Percentiles rank a stretch among this genome's conserved stretches.
These are phyloP conservation scores for Trachymyrmex septentrionalis DNA, from an alignment of 1,140 invertebrate genomes.

Conservation along the genomic window DNA sequence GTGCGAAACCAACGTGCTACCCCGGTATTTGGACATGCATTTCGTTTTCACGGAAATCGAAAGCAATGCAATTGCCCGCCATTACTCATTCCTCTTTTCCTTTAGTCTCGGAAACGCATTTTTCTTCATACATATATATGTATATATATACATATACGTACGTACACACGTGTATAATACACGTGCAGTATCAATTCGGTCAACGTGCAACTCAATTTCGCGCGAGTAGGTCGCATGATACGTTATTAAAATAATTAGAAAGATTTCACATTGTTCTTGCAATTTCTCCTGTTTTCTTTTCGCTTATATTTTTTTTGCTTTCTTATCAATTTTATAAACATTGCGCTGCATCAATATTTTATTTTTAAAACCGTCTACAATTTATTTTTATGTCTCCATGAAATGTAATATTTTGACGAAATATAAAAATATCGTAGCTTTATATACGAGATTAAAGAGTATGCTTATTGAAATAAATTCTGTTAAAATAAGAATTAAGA, in stretches of 20 bases:
- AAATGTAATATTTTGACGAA: not conserved
- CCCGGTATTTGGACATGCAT: conserved; percentile 56
- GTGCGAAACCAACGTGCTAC: conserved; percentile 20
- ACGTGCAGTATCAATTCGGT: conserved; percentile 17
- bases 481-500: not conserved
- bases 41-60: conserved; percentile 58
- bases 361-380: not conserved
- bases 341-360: not conserved
- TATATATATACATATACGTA: not conserved
- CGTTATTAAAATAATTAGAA: conserved; percentile 22
- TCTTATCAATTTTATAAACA: not conserved
- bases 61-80: conserved; percentile 44
- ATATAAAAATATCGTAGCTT: not conserved
- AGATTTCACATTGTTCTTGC: not conserved
- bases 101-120: conserved; percentile 30
- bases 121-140: conserved; percentile 11
- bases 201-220: conserved; percentile 27
- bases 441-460: not conserved
- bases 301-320: not conserved
- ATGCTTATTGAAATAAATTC: not conserved
- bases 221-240: conserved; percentile 6
- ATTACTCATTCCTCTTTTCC: conserved; percentile 42
- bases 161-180: not conserved
- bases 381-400: not conserved
- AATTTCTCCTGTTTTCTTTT: not conserved